A percentile compares a stretch with the other conserved stretches of the same genome.
These are phyloP conservation scores for Agrochola litura DNA, from an alignment of 2,888 invertebrate species.

Conservation along the genomic window DNA sequence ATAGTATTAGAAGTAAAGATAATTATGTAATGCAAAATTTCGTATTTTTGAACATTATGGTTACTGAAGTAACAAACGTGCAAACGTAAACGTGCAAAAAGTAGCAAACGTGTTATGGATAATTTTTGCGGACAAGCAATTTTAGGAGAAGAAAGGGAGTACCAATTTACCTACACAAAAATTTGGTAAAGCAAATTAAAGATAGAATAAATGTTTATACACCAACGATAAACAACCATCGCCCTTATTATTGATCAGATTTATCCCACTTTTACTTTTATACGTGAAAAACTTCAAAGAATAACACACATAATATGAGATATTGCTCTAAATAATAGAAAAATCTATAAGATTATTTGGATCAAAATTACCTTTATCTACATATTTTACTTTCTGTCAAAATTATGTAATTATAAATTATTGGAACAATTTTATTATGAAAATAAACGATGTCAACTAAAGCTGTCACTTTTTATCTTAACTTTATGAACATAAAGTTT, in stretches of 20 bases:
- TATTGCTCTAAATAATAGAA: background rate
- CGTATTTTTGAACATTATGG: no score
- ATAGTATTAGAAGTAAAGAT: no score
- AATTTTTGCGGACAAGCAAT: no score
- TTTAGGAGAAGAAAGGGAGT: no score
- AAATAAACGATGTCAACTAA: background rate
- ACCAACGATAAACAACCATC: background rate
- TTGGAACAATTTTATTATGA: background rate
- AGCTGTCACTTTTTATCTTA: background rate
- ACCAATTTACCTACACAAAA: no score
- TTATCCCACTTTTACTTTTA: background rate
- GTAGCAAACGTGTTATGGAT: no score
- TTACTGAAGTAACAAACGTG: no score
- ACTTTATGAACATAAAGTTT: background rate
- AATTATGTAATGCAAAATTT: no score
- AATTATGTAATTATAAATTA: background rate
- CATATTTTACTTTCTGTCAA: background rate
- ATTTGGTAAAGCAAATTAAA: background rate
- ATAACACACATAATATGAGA: background rate
- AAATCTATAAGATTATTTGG: conserved; percentile 3
- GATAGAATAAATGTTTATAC: background rate
- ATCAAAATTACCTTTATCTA: background rate
- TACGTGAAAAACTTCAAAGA: no score
- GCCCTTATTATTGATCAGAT: background rate
- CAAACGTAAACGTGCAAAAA: no score